These are phyloP conservation scores for Porites rus DNA, from an alignment of 92 coral and sea anemone genomes.

Conservation along the genomic window DNA sequence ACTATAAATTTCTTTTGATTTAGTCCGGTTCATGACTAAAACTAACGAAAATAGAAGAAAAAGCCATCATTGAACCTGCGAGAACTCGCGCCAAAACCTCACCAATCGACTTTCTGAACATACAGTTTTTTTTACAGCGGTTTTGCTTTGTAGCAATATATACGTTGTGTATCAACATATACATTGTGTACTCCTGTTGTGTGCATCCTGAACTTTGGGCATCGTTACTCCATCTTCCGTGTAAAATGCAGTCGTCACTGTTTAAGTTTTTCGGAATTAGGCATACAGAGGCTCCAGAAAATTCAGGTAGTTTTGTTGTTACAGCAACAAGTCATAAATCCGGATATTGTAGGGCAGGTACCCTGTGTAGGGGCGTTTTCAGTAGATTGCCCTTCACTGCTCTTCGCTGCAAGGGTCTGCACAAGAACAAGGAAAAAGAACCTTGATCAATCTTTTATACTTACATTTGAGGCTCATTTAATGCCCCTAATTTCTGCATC, in stretches of 20 bases:
- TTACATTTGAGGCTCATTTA: too few species aligned
- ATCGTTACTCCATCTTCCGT: background rate
- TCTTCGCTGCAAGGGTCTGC: too few species aligned
- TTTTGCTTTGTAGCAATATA: too few species aligned
- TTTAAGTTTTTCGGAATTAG: background rate
- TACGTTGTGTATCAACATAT: too few species aligned
- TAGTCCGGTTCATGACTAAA: background rate
- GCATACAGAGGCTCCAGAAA: constrained; percentile 19
- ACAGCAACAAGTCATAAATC: background rate
- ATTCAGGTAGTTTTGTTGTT: constrained; percentile 9
- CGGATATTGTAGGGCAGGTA: background rate
- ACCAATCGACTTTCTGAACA: background rate
- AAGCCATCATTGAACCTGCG: background rate
- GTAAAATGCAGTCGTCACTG: background rate
- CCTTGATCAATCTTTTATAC: too few species aligned
- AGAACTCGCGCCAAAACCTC: constrained; percentile 32
- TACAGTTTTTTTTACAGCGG: constrained; percentile 25
- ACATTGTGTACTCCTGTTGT: background rate
- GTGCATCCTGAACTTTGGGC: background rate
- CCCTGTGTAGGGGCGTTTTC: too few species aligned
- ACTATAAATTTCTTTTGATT: constrained; percentile 5
- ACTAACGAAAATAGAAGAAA: background rate
- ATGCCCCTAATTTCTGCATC: too few species aligned
- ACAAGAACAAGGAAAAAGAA: too few species aligned
- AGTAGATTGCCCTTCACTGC: too few species aligned